These are phyloP conservation scores for Caenorhabditis latens DNA, from an alignment of 1,140 invertebrate genomes.

Conservation along the genomic window DNA sequence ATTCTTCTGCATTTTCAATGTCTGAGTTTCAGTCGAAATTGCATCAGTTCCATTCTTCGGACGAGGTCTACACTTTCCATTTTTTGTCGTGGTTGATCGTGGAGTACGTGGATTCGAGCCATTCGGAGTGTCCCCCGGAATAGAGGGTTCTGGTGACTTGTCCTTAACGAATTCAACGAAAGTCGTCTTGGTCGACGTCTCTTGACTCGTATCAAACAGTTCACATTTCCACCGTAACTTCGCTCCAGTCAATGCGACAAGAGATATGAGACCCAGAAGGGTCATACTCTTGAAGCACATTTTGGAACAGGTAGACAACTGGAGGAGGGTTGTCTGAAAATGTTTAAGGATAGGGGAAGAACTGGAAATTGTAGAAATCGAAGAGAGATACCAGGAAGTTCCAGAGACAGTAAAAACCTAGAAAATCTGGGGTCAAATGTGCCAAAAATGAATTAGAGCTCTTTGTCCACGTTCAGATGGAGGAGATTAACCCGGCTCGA, in stretches of 20 bases:
- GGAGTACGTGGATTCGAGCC: background rate
- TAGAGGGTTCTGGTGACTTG: background rate
- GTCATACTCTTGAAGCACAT: constrained; percentile 30
- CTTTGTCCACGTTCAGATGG: no score
- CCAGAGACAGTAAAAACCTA: no score
- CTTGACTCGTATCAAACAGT: constrained; percentile 37
- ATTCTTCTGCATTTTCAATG: background rate
- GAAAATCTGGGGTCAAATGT: no score
- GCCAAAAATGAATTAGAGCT: no score
- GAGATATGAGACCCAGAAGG: constrained; percentile 21
- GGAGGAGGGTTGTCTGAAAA: background rate
- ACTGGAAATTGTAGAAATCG: no score
- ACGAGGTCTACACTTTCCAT: background rate
- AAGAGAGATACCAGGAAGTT: no score
- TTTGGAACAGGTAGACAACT: background rate
- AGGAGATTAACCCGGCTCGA: no score
- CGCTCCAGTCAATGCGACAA: constrained; percentile 22
- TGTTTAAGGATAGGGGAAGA: no score
- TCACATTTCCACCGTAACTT: constrained; percentile 46
- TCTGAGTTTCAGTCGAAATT: background rate
- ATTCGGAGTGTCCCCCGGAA: no score
- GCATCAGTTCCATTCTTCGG: constrained; percentile 20
- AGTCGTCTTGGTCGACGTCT: background rate
- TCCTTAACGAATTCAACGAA: constrained; percentile 27
- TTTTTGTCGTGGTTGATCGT: background rate